Conservation (phyloP, 2,797 vertebrate genomes). For the Lindbergichthys nudifrons region DNA sequence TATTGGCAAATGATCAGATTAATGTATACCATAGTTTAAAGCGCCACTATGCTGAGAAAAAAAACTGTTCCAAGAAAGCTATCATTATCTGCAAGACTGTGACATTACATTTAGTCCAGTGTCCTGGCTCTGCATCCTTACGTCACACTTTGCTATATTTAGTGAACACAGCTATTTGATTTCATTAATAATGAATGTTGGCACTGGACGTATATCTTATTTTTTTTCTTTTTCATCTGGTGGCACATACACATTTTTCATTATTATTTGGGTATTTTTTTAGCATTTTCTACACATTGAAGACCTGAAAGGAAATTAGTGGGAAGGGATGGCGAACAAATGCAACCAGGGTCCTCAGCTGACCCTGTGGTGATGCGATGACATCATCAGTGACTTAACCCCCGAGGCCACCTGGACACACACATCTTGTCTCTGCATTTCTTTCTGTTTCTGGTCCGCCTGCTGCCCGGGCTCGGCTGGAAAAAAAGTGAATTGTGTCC, state of each 20-base stretch:
- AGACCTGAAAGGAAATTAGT: background rate
- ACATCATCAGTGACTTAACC: conserved; percentile 15
- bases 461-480: conserved; percentile 30
- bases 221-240: background rate
- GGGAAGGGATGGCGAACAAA: background rate
- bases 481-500: conserved; percentile 40
- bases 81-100: background rate
- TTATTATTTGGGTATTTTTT: too few relatives aligned
- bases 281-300: background rate
- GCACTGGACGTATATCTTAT: background rate
- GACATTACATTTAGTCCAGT: too few relatives aligned
- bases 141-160: background rate
- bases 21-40: background rate
- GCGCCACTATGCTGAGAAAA: background rate
- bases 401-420: conserved; percentile 10
- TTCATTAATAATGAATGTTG: background rate
- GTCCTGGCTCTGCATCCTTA: background rate
- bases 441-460: conserved; percentile 39
- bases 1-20: background rate
- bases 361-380: background rate
- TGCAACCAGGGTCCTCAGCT: conserved; percentile 2
- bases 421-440: conserved; percentile 31
- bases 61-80: too few relatives aligned
- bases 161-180: background rate
- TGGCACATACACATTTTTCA: background rate